Percentiles rank a stretch among this genome's conserved stretches.
phyloP scores from a whole-genome alignment of 23 tunicate species.

The Phallusia fumigata region DNA sequence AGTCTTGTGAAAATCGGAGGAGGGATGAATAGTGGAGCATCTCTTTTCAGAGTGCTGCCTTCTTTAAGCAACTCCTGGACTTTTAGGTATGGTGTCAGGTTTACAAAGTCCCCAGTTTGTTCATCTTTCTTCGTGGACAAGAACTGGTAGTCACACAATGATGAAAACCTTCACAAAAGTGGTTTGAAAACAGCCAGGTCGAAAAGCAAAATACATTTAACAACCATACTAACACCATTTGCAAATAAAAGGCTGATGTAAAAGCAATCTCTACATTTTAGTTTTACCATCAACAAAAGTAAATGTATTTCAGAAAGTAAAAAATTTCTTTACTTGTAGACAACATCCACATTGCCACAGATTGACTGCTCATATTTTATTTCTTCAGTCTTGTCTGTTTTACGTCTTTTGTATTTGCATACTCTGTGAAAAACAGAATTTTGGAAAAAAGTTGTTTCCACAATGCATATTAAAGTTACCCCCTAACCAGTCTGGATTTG shows the following conservation, averaged over 20 bases:
- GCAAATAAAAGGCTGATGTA: neutral
- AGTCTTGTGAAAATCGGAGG: constrained; percentile 72
- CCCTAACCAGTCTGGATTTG: too few species aligned
- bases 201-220: neutral
- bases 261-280: too few species aligned
- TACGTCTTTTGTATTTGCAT: constrained; percentile 51
- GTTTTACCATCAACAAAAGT: too few species aligned
- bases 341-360: constrained; percentile 46
- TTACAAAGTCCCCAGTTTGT: constrained; percentile 26
- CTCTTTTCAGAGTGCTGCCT: constrained; percentile 24
- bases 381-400: constrained; percentile 24
- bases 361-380: constrained; percentile 50
- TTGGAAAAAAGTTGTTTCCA: too few species aligned
- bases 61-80: constrained; percentile 17
- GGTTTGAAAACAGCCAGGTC: too few species aligned
- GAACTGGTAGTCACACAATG: constrained; percentile 81
- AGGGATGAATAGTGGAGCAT: constrained; percentile 65
- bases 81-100: constrained; percentile 39
- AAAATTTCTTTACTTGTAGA: constrained; percentile 29
- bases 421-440: too few species aligned
- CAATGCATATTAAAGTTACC: too few species aligned
- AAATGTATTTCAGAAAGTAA: too few species aligned
- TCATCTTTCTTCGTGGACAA: constrained; percentile 41
- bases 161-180: constrained; percentile 24
- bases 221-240: neutral